Conservation (phyloP, 2,113 vertebrate genomes). For the Cryptotis parvus region DNA sequence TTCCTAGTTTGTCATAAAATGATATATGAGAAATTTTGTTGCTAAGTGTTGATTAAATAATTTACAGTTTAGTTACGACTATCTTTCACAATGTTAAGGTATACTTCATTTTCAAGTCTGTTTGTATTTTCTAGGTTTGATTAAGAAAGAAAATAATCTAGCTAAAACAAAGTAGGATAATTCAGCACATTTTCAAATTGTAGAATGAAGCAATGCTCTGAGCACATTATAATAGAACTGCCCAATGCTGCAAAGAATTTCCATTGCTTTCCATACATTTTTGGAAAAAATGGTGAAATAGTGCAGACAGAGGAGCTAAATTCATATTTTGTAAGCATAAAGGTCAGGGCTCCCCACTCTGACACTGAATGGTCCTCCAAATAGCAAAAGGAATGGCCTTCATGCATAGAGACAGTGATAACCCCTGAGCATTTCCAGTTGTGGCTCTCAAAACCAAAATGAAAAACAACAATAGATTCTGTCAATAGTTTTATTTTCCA, state of each 20-base stretch:
- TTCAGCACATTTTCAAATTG: slow-evolving; percentile 55
- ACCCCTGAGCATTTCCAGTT: too few species aligned
- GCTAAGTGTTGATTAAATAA: slow-evolving; percentile 58
- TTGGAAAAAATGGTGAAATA: too few species aligned
- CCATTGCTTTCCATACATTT: slow-evolving; percentile 55
- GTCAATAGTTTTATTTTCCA: slow-evolving; percentile 79
- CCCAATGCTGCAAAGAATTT: slow-evolving; percentile 63
- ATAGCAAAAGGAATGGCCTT: too few species aligned
- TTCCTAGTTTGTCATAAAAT: slow-evolving; percentile 63
- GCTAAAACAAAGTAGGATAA: slow-evolving; percentile 66
- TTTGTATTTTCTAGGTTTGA: slow-evolving; percentile 54
- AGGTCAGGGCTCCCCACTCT: too few species aligned
- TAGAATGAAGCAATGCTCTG: slow-evolving; percentile 62
- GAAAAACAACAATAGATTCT: slow-evolving; percentile 63
- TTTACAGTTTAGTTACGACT: slow-evolving; percentile 58
- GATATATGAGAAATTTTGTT: slow-evolving; percentile 58
- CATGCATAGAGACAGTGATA: too few species aligned
- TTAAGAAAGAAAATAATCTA: slow-evolving; percentile 65
- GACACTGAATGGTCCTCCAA: slow-evolving; percentile 43
- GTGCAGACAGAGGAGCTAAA: too few species aligned
- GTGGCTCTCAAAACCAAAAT: too few species aligned
- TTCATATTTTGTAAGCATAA: too few species aligned
- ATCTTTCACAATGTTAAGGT: slow-evolving; percentile 47
- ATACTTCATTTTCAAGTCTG: slow-evolving; percentile 49
- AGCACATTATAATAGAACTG: slow-evolving; percentile 66